These are phyloP conservation scores for Sarcophaga peregrina DNA, from an alignment of 1,140 invertebrate genomes.

Conservation along the genomic window DNA sequence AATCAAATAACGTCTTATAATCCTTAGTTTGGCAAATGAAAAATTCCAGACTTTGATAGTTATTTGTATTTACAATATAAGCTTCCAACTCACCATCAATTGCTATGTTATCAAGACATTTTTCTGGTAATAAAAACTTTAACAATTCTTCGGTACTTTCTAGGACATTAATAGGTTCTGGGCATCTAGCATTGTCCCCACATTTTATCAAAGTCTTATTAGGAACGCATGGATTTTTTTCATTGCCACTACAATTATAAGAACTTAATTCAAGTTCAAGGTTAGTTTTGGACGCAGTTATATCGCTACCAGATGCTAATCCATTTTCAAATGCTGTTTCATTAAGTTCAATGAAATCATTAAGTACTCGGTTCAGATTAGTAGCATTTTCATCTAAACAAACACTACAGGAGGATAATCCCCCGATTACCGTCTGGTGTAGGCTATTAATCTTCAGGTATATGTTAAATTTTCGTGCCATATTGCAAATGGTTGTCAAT, in stretches of 20 bases:
- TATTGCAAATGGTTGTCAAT: background rate
- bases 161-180: background rate
- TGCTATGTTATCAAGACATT: conserved; percentile 1
- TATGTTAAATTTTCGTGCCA: conserved; percentile 45
- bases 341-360: conserved; percentile 42
- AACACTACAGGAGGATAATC: background rate
- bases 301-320: background rate
- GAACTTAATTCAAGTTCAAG: too few relatives aligned
- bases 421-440: background rate
- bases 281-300: background rate
- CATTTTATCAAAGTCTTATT: background rate
- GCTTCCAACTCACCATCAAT: conserved; percentile 4
- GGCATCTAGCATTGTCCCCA: background rate
- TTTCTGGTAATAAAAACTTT: conserved; percentile 29
- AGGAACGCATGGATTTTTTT: background rate
- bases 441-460: conserved; percentile 39
- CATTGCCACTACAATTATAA: background rate
- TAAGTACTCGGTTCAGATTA: conserved; percentile 1
- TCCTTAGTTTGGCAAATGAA: conserved; percentile 41
- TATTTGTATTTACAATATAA: conserved; percentile 30
- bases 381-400: background rate
- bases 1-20: conserved; percentile 28
- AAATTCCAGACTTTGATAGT: conserved; percentile 16
- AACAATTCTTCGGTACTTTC: background rate
- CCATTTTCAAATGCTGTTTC: conserved; percentile 6